Evolutionary conservation across 53 echinoderm and acorn worm species (phyloP), one percentile per base, ranked within the genome.

Genomic region (Hippasteria phrygiana): DNA sequence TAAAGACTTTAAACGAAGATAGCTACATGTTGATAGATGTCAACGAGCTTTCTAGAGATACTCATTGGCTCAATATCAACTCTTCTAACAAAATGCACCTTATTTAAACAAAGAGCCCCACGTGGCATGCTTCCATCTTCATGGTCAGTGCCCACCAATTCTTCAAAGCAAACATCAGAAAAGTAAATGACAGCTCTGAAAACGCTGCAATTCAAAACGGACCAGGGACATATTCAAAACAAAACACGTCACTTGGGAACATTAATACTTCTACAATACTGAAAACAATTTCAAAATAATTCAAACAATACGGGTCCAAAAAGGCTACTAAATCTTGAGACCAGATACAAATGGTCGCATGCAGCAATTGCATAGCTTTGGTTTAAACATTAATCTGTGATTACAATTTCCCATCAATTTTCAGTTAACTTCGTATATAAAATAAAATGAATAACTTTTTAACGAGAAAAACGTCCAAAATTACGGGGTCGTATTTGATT

Each of bases 341-440:
- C 69, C 69, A 33, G 14, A 67, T 11, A 35, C 69, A 67, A 0
- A 75, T 28, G 28, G 11, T 75, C 50, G 50, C 75, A 75, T 75
- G 75, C 75, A 75, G 31, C 2, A 1, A 12, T 75, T 75, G 75
- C 75, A 75, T 75, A 75, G 75, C 75, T 75, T 48, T 48, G 50
- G 47, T 50, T 47, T 9, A 75, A 75, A 47, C 28, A 75, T 22
- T 43, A 32, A 22, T 59, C 3, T 59, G n/a, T 59, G 26, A 59
- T 59, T 59, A 24, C 26, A 22, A 7, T 59, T 22, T 59, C 17
- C n/a, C 7, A 22, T 5, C 26, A 3, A 59, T 59, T 59, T 59
- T 26, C n/a, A 59, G 17, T 59, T 24, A 24, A 8, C n/a, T 59
- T 59, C 26, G 22, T 59, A 24, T 24, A 59, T 59, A n/a, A 59